phyloP scores from a whole-genome alignment of 2,113 vertebrate species.

The Mellivora capensis region DNA sequence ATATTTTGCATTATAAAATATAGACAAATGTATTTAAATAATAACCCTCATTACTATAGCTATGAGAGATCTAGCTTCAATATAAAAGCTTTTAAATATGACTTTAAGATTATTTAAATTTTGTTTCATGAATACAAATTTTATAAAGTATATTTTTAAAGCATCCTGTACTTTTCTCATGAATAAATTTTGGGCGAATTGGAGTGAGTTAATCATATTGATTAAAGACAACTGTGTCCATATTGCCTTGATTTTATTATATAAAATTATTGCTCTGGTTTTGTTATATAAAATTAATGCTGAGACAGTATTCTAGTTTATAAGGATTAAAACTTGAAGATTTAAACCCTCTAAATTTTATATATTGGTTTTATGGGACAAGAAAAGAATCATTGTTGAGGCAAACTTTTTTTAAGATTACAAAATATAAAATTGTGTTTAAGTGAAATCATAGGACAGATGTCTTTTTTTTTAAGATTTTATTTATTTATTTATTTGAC shows the following conservation, averaged over 20 bases:
- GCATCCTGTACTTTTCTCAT: neutral
- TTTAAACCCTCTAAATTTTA: constrained; percentile 1
- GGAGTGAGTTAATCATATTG: neutral
- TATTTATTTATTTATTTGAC: too few species aligned
- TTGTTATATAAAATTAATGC: neutral
- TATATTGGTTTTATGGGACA: neutral
- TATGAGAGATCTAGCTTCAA: neutral
- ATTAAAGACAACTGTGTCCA: neutral
- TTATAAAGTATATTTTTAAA: neutral
- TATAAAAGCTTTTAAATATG: neutral
- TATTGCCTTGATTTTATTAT: neutral
- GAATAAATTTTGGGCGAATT: neutral
- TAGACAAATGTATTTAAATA: neutral
- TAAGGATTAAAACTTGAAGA: neutral
- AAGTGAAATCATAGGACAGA: constrained; percentile 19
- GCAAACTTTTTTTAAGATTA: neutral
- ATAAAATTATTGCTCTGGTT: neutral
- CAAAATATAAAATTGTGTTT: constrained; percentile 17
- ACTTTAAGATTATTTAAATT: neutral
- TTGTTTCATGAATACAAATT: neutral
- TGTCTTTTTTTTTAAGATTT: neutral
- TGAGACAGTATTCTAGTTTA: neutral
- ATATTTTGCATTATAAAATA: neutral
- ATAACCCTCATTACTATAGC: neutral
- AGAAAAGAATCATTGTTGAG: neutral